Base-by-base conservation (phyloP, 1,140 invertebrate genomes). In the Nilaparvata lugens region DNA sequence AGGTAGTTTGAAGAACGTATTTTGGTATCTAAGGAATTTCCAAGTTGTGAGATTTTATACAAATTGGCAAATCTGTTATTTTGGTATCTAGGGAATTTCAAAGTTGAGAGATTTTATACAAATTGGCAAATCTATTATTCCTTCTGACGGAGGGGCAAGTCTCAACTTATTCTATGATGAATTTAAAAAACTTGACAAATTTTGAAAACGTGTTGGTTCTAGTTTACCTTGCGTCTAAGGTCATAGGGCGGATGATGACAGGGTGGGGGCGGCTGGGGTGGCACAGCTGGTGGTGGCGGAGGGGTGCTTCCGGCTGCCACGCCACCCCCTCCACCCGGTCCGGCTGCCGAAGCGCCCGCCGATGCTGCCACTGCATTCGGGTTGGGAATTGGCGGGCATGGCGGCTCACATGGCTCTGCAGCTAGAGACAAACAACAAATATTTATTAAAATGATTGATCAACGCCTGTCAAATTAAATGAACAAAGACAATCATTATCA, bases 241-340 rank as follows among this genome's bases (percentile, higher is more conserved):
- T 91, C 89, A 69, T 91, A 91, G 0, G 88, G 88, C 56, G 87
- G 87, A 69, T 90, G 88, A 72, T 91, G 88, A 63, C 74, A 76
- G 53, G 75, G 75, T 11, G 45, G 45, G 1, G 31, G 42, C 56
- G n/a, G 52, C 18, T 21, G 51, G 31, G 43, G 62, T 16, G 19
- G 57, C 40, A 11, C 25, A 35, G 31, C 60, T 45, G 28, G 52
- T 31, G 72, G 75, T 16, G 73, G 73, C 21, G 66, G 62, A 72
- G 71, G 64, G 75, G 18, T 73, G 71, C 60, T 73, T 66, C 67
- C 73, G 66, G 52, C 6, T 2, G 52, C 18, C 9, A 35, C 23
- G 13, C 45, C 45, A 1, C 31, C 31, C 7, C 31, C 31, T 9
- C 31, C 31, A 9, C 31, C 31, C 21, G 31, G 70, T 70, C 24